These are phyloP conservation scores for Brienomyrus brachyistius DNA, from an alignment of 2,113 vertebrate genomes.

Conservation along the genomic window DNA sequence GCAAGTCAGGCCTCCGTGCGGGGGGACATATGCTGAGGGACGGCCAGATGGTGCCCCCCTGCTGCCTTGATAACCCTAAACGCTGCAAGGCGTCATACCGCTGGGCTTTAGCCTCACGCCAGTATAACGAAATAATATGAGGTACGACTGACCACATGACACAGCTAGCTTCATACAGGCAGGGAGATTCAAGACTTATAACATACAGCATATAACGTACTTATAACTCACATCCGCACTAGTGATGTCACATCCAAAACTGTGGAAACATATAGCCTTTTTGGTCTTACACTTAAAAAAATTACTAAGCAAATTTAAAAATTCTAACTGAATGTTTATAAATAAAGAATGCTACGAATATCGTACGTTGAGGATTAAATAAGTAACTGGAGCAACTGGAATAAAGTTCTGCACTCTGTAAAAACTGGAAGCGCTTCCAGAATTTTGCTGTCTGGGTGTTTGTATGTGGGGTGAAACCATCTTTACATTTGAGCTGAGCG, in stretches of 20 bases:
- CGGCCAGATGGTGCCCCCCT: background rate
- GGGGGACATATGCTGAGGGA: conserved; percentile 9
- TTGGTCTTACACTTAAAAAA: background rate
- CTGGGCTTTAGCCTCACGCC: background rate
- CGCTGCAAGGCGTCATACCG: background rate
- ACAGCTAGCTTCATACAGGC: background rate
- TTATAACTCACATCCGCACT: background rate
- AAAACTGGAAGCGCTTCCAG: background rate
- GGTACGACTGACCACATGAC: background rate
- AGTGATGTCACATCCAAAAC: too few relatives aligned
- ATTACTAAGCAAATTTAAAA: too few relatives aligned
- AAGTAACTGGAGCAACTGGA: background rate
- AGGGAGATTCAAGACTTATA: background rate
- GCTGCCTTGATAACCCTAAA: conserved; percentile 4
- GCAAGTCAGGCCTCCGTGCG: conserved; percentile 2
- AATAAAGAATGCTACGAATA: background rate
- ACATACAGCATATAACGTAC: background rate
- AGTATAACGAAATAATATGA: conserved; percentile 12
- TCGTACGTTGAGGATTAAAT: background rate
- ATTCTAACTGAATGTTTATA: background rate
- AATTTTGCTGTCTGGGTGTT: background rate
- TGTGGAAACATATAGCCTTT: background rate
- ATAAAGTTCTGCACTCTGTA: background rate
- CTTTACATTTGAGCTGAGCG: background rate
- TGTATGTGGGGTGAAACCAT: background rate